Conservation (phyloP, 2,888 invertebrate genomes). For the Salticus scenicus region DNA sequence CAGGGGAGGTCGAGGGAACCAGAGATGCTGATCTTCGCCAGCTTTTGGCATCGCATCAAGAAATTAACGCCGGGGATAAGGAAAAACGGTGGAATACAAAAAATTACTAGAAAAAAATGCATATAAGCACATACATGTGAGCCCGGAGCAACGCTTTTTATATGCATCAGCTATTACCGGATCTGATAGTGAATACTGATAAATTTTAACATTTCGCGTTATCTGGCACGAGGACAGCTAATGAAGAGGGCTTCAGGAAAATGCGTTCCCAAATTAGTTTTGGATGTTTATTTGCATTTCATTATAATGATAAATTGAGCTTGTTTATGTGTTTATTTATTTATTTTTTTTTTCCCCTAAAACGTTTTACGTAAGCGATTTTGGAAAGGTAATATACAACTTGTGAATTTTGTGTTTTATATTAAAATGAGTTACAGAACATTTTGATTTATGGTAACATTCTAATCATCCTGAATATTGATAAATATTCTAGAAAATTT, state of each 20-base stretch:
- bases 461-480: too few species aligned
- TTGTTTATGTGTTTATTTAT: too few species aligned
- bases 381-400: too few species aligned
- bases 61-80: slow-evolving; percentile 27
- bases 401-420: too few species aligned
- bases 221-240: neutral
- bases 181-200: neutral
- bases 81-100: neutral
- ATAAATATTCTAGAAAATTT: too few species aligned
- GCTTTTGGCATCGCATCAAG: slow-evolving; percentile 51
- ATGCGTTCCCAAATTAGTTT: neutral
- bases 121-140: neutral
- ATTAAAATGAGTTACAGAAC: too few species aligned
- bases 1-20: slow-evolving; percentile 16
- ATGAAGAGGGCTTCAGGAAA: neutral
- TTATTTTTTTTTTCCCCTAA: too few species aligned
- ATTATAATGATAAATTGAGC: too few species aligned
- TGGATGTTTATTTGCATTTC: slow-evolving; percentile 19
- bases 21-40: slow-evolving; percentile 9
- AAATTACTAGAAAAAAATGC: slow-evolving; percentile 24
- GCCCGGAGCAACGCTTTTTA: neutral
- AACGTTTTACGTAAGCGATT: too few species aligned
- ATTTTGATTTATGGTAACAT: too few species aligned
- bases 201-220: neutral
- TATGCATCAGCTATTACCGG: neutral